Evolutionary conservation across 2,797 vertebrate species (phyloP).

Genomic region (Decapterus maruadsi): DNA sequence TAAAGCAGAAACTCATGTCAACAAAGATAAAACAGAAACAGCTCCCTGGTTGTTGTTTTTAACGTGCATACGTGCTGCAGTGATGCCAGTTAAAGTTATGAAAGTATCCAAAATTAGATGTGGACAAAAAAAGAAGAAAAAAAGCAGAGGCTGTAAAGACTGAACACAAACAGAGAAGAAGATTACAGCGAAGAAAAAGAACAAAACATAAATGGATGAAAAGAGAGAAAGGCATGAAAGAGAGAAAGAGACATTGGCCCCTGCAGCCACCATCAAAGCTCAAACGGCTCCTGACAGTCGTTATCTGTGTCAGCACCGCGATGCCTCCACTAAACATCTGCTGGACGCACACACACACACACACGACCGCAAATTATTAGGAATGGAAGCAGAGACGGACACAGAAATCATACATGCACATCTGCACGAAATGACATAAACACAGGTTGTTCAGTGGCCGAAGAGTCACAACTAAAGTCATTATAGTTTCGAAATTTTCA

Average conservation of each 20-base stretch:
- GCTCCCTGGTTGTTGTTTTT: no score
- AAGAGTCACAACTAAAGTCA: not conserved
- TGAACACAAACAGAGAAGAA: not conserved
- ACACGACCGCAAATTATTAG: constrained; percentile 2
- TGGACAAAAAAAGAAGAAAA: not conserved
- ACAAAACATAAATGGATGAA: constrained; percentile 8
- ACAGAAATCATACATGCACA: not conserved
- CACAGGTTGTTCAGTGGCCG: not conserved
- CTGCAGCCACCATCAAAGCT: constrained; percentile 37
- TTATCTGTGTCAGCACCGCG: constrained; percentile 27
- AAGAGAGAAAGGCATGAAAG: constrained; percentile 24
- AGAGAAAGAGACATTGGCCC: not conserved
- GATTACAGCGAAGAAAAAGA: not conserved
- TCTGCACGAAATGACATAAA: not conserved
- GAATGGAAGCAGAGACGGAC: not conserved
- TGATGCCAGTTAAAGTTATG: not conserved
- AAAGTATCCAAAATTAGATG: not conserved
- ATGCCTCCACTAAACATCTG: constrained; percentile 30
- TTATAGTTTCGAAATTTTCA: no score
- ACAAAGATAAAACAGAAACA: not conserved
- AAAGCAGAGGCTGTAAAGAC: not conserved
- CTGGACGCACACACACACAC: not conserved
- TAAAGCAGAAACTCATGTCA: not conserved
- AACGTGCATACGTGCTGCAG: not conserved
- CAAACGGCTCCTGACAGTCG: not conserved